Evolutionary conservation across 1,140 invertebrate species (phyloP).

Genomic region (Neocloeon triangulifer): DNA sequence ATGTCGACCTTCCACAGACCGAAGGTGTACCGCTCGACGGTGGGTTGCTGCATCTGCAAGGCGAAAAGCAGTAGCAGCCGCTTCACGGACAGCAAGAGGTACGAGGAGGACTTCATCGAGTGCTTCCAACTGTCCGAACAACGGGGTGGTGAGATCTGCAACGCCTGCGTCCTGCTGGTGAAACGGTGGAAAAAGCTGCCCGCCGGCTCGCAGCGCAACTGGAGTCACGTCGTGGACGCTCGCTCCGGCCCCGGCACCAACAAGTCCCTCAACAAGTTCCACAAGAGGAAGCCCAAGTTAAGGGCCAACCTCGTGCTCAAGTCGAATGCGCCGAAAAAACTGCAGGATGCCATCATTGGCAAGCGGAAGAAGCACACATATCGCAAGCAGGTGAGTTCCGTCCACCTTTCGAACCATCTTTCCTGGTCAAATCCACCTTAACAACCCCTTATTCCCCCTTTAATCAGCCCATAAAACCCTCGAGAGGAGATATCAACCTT

Average conservation of each 20-base stretch:
- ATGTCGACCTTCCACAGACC: slow-evolving; percentile 84
- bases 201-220: slow-evolving; percentile 48
- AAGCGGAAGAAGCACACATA: slow-evolving; percentile 26
- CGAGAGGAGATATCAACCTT: too few relatives aligned
- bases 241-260: slow-evolving; percentile 63
- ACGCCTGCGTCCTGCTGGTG: slow-evolving; percentile 67
- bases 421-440: too few relatives aligned
- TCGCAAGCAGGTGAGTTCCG: too few relatives aligned
- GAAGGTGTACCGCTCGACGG: slow-evolving; percentile 62
- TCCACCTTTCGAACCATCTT: too few relatives aligned
- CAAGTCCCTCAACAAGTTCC: slow-evolving; percentile 54
- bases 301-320: too few relatives aligned
- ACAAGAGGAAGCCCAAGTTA: slow-evolving; percentile 27
- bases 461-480: too few relatives aligned
- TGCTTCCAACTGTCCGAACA: slow-evolving; percentile 59
- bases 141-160: slow-evolving; percentile 66
- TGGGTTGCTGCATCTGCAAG: slow-evolving; percentile 72
- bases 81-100: slow-evolving; percentile 70
- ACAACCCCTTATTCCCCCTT: too few relatives aligned
- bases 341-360: slow-evolving; percentile 21
- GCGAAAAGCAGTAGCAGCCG: slow-evolving; percentile 72
- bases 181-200: slow-evolving; percentile 71
- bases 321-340: too few relatives aligned
- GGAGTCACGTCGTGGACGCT: slow-evolving; percentile 72
- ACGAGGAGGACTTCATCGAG: slow-evolving; percentile 62